A percentile compares a stretch with the other conserved stretches of the same genome.
These are phyloP conservation scores for Thymallus thymallus DNA, from an alignment of 2,113 vertebrate species.

Conservation along the genomic window DNA sequence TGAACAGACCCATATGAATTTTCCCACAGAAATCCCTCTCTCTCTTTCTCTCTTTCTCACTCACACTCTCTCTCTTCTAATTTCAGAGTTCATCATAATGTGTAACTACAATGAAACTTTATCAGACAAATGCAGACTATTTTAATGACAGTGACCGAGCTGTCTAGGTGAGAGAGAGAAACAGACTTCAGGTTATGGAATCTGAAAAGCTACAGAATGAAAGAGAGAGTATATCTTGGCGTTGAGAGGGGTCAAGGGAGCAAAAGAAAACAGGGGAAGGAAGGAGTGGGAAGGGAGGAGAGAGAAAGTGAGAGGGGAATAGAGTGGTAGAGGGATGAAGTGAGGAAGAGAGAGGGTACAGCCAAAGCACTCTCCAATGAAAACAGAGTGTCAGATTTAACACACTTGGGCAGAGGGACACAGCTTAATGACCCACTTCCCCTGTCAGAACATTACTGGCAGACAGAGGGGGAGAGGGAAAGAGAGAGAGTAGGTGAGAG, in stretches of 20 bases:
- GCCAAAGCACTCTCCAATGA: constrained; percentile 49
- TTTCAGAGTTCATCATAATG: neutral
- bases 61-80: neutral
- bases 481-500: constrained; percentile 5
- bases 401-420: constrained; percentile 37
- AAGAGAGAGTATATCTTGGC: constrained; percentile 58
- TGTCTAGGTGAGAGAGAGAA: constrained; percentile 36
- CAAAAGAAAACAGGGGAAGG: constrained; percentile 73
- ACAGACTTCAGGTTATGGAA: constrained; percentile 31
- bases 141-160: neutral
- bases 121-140: neutral
- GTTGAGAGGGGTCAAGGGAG: constrained; percentile 67
- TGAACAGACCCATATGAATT: neutral
- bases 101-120: neutral
- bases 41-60: neutral
- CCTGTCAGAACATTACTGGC: constrained; percentile 30
- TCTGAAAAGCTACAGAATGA: neutral
- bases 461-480: constrained; percentile 3
- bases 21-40: constrained; percentile 11
- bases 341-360: constrained; percentile 26
- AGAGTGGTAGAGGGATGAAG: constrained; percentile 19
- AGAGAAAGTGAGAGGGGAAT: constrained; percentile 41
- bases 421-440: constrained; percentile 43
- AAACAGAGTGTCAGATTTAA: constrained; percentile 67
- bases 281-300: constrained; percentile 65